Evolutionary conservation across 1,140 invertebrate genomes (phyloP), one percentile per base, ranked within the genome.

Genomic region (Acromyrmex charruanus): DNA sequence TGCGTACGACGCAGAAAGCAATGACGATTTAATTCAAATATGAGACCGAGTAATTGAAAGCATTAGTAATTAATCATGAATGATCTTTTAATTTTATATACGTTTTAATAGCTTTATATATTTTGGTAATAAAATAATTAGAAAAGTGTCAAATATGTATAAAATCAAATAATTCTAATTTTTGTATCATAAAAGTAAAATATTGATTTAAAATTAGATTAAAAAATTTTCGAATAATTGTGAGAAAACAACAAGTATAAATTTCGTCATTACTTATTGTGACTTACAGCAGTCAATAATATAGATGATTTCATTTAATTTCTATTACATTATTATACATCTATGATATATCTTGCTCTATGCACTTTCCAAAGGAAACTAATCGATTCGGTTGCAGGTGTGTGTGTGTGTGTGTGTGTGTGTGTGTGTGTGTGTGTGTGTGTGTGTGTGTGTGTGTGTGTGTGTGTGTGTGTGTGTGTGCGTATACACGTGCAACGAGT

Each of bases 281-380:
- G 18, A 14, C 14, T n/a, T 66, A 53, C 28, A 12, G 53, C 28
- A 44, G 39, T 44, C 10, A 10, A 7, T 44, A 44, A n/a, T 16
- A 12, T 14, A 14, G 49, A 68, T 12, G 21, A 80, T 55, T 55
- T 58, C 6, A 71, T 55, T 55, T 14, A 35, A 1, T 21, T 65
- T 49, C 28, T 12, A 77, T 80, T 39, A 44, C 9, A 6, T 25
- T 25, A 69, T 53, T 55, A 44, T 3, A 44, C 0, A 18, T 21
- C 16, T 68, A 66, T 14, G 63, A 53, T 53, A 4, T 5, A 4
- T 5, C n/a, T 44, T 59, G 75, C 5, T 1, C 58, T 51, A 51
- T 79, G 18, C n/a, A 53, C 28, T 58, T 79, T 81, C 16, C 65
- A 21, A 39, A 69, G 44, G 63, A 80, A 44, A 53, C 53, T 68